Base-by-base conservation (phyloP, 1,140 invertebrate species). In the Chrysomallon squamiferum region DNA sequence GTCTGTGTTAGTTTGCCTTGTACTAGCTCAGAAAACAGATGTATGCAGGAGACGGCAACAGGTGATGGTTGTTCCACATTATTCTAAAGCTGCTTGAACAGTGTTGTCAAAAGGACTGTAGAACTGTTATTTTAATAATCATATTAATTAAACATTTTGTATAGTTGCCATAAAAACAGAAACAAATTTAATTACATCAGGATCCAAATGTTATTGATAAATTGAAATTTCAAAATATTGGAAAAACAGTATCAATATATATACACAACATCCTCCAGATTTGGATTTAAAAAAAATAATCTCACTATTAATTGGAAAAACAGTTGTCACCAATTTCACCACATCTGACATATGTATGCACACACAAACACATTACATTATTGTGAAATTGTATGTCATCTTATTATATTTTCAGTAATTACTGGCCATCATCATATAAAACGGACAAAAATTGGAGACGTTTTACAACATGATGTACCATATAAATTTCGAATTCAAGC, bases 401-500 rank as follows among this genome's bases (percentile, higher is more conserved):
- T n/a, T n/a, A n/a, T n/a, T n/a, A n/a, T n/a, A n/a, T 41, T 66
- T 54, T 25, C 59, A 71, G 69, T 71, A 20, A 35, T 67, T 11
- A 25, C 54, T 3, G 49, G 30, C 57, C 69, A 71, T 45, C 64
- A 35, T 9, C 52, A 66, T n/a, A 43, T 60, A 43, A 45, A 59
- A 43, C 20, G 47, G 20, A 54, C 15, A 15, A 49, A 27, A 20
- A 62, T 71, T 27, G 4, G 13, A 38, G 60, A 59, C 5, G 49
- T 71, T 18, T 35, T 63, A 22, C 18, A 58, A 2, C 64, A 71
- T 22, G 33, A 7, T 0, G 61, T 64, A 4, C 69, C 69, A 25
- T 63, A 60, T 49, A 71, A 59, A 56, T 66, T 71, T 35, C 54
- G 60, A 15, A 52, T 67, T 15, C 29, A 41, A 38, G 69, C 60